Evolutionary conservation across 2,797 vertebrate species (phyloP).

Genomic region (Sus cebifrons): DNA sequence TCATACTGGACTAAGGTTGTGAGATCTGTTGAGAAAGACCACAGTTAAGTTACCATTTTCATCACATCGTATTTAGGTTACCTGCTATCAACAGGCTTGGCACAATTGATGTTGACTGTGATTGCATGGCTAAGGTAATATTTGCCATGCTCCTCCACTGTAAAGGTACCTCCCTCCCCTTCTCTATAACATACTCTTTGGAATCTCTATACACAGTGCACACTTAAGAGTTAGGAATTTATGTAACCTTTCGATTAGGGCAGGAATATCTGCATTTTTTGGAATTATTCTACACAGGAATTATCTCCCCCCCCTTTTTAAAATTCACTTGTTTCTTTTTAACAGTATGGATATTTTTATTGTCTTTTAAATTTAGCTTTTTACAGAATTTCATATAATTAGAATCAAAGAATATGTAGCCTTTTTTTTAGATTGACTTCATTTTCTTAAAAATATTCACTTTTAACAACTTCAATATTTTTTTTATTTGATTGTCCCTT

Average conservation of each 20-base stretch:
- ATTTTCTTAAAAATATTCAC: not conserved
- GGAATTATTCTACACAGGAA: not conserved
- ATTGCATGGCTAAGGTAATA: not conserved
- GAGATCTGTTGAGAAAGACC: not conserved
- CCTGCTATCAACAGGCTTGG: not conserved
- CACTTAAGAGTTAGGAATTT: not conserved
- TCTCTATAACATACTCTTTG: not conserved
- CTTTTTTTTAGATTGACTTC: not conserved
- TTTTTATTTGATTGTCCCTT: not conserved
- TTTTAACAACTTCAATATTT: not conserved
- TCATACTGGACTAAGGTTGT: not conserved
- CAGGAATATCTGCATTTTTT: not conserved
- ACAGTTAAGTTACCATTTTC: not conserved
- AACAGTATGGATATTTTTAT: not conserved
- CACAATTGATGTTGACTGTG: not conserved
- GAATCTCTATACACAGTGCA: not conserved
- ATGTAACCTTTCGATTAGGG: not conserved
- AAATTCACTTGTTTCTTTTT: not conserved
- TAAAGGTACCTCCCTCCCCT: fast-evolving
- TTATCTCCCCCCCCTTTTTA: not conserved
- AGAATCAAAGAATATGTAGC: not conserved
- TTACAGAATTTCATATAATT: not conserved
- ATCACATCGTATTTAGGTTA: not conserved
- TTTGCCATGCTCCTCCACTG: not conserved
- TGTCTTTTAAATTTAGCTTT: not conserved